Conservation (phyloP, 2,797 vertebrate genomes). For the Sebastes umbrosus region DNA sequence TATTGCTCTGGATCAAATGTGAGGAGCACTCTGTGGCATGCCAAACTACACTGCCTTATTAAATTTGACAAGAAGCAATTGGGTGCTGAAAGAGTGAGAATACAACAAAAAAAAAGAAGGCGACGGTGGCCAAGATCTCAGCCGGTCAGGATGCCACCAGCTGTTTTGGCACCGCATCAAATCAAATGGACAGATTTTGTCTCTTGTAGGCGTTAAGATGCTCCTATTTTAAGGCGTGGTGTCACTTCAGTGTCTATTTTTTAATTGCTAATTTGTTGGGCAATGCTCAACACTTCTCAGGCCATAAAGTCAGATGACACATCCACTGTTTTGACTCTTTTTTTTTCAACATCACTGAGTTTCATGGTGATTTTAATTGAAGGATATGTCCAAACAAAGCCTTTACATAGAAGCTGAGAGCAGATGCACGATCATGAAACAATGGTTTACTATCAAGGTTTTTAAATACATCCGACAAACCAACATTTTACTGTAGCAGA, state of each 20-base stretch:
- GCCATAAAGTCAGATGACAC: not conserved
- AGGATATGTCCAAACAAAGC: not conserved
- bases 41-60: conserved; percentile 16
- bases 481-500: not conserved
- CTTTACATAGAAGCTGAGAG: not conserved
- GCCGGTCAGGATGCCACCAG: not conserved
- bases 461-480: not conserved
- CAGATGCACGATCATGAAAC: not conserved
- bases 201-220: not conserved
- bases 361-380: not conserved
- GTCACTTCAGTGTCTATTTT: not conserved
- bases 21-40: not conserved
- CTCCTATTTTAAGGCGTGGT: not conserved
- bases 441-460: not conserved
- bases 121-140: not conserved
- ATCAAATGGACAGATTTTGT: not conserved
- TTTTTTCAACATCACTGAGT: not conserved
- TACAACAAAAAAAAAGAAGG: not conserved
- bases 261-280: not conserved
- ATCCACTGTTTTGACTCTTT: not conserved
- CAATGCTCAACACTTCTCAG: not conserved
- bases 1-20: not conserved
- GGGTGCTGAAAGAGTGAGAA: conserved; percentile 25
- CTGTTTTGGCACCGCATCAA: not conserved
- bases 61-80: conserved; percentile 34